Percentiles rank a stretch among this genome's conserved stretches.
phyloP scores from a whole-genome alignment of 2,797 vertebrate genomes.

The Miichthys miiuy region DNA sequence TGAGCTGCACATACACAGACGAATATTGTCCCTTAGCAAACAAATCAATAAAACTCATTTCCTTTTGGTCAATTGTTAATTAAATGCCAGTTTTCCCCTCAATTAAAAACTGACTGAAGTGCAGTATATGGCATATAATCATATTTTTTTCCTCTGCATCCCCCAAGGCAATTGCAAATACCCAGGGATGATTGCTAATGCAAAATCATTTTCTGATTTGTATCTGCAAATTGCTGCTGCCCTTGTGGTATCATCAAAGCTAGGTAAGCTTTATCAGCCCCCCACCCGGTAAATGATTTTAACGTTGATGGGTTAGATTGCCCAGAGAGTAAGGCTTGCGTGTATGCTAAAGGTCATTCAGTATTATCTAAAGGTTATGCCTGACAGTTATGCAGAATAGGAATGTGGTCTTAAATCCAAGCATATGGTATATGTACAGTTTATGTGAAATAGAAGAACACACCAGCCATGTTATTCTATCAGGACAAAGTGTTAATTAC shows the following conservation, averaged over 20 bases:
- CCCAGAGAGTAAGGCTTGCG: constrained; percentile 56
- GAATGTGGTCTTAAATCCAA: constrained; percentile 50
- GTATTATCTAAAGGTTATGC: constrained; percentile 69
- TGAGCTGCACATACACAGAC: constrained; percentile 60
- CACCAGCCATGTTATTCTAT: constrained; percentile 24
- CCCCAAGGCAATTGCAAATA: constrained; percentile 57
- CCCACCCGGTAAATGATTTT: constrained; percentile 73
- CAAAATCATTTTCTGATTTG: constrained; percentile 76
- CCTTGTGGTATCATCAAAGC: constrained; percentile 74
- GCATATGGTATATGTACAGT: constrained; percentile 37
- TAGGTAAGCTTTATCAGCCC: constrained; percentile 68
- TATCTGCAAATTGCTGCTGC: constrained; percentile 77
- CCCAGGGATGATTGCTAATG: constrained; percentile 67
- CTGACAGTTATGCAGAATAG: constrained; percentile 65
- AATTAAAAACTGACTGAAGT: constrained; percentile 80
- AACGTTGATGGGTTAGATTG: constrained; percentile 76
- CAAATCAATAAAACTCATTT: constrained; percentile 87
- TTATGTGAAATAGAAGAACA: constrained; percentile 37
- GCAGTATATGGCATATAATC: constrained; percentile 74
- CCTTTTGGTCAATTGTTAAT: constrained; percentile 85
- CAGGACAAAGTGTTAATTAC: constrained; percentile 26
- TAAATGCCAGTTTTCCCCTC: constrained; percentile 81
- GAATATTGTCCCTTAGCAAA: constrained; percentile 77
- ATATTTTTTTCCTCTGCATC: constrained; percentile 69
- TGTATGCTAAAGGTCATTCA: constrained; percentile 69